These are phyloP conservation scores for Bruchidius siliquastri DNA, from an alignment of 2,888 invertebrate species.

Conservation along the genomic window DNA sequence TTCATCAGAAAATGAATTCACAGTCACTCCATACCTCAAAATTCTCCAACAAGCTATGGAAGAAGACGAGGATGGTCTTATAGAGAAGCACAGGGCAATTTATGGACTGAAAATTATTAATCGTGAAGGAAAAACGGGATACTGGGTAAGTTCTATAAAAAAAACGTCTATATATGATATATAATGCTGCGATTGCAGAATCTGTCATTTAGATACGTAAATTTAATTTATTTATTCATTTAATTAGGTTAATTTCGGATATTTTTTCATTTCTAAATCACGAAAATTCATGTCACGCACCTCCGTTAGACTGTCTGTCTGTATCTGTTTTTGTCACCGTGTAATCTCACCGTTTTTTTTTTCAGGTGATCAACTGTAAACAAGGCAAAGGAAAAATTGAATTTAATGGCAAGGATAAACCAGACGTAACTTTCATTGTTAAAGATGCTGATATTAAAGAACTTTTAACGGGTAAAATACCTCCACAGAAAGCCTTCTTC, in stretches of 20 bases:
- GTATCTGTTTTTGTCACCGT: no score
- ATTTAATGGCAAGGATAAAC: constrained; percentile 77
- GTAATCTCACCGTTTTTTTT: no score
- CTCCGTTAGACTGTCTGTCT: no score
- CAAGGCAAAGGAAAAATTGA: constrained; percentile 82
- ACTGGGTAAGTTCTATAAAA: constrained; percentile 61
- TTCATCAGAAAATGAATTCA: constrained; percentile 62
- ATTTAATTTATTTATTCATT: no score
- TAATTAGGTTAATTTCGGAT: no score
- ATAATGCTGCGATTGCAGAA: no score
- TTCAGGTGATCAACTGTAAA: constrained; percentile 74
- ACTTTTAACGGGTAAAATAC: constrained; percentile 84
- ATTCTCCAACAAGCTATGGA: constrained; percentile 76
- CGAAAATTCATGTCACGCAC: no score
- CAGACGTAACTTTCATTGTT: constrained; percentile 85
- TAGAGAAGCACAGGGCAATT: constrained; percentile 80
- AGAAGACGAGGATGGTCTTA: constrained; percentile 73
- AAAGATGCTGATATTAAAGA: constrained; percentile 85
- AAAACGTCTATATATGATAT: no score
- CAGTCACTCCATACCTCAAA: constrained; percentile 75
- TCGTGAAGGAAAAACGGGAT: constrained; percentile 74
- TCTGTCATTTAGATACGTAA: no score
- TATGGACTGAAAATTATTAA: constrained; percentile 88
- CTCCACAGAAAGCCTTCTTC: constrained; percentile 93
- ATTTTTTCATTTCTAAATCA: no score